Conservation (phyloP, 1,140 invertebrate genomes). For the Tetramorium parvispinum region DNA sequence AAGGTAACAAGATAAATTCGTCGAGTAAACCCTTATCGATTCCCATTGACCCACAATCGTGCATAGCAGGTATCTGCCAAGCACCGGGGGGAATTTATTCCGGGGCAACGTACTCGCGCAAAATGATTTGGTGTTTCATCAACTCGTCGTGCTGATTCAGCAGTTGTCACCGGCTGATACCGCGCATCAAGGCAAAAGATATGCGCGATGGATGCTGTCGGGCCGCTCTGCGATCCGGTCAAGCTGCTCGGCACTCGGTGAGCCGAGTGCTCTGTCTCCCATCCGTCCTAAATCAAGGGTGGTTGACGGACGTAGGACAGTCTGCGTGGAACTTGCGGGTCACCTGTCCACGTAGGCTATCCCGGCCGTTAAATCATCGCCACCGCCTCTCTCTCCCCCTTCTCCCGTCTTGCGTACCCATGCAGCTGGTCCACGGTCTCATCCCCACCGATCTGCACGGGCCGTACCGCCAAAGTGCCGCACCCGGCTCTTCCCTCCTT, state of each 20-base stretch:
- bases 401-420: neutral
- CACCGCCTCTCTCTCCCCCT: neutral
- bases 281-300: conserved; percentile 70
- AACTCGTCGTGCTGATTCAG: conserved; percentile 56
- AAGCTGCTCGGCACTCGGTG: conserved; percentile 44
- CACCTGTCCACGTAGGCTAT: conserved; percentile 73
- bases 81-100: neutral
- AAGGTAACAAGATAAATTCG: neutral
- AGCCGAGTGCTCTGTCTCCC: conserved; percentile 50
- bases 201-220: conserved; percentile 63
- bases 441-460: neutral
- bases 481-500: conserved; percentile 45
- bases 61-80: neutral
- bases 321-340: conserved; percentile 73
- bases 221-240: conserved; percentile 35
- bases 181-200: conserved; percentile 66
- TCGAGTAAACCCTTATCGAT: conserved; percentile 21
- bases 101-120: neutral
- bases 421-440: conserved; percentile 4
- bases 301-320: conserved; percentile 73
- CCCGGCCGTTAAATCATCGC: conserved; percentile 71
- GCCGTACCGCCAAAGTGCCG: conserved; percentile 40
- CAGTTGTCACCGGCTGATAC: conserved; percentile 67
- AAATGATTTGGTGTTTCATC: conserved; percentile 71
- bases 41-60: neutral